phyloP scores from a whole-genome alignment of 2,888 invertebrate genomes.

The Amphimallon solstitiale region DNA sequence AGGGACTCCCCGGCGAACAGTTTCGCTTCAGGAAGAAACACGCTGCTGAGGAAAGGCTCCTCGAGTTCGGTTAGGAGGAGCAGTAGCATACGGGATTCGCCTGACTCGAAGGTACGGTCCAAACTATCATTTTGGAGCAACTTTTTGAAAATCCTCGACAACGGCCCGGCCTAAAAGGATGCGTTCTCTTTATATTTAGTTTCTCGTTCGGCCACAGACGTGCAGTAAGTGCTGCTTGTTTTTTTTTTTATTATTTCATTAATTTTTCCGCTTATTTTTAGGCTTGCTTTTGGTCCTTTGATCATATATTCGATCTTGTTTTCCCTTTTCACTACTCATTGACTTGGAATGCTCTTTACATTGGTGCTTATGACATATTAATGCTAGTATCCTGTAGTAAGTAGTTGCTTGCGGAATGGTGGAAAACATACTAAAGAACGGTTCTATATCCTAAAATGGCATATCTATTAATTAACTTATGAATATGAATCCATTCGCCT shows the following conservation, averaged over 20 bases:
- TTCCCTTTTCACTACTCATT: slow-evolving; percentile 3
- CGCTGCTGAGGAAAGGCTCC: slow-evolving; percentile 52
- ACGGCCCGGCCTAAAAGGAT: slow-evolving; percentile 63
- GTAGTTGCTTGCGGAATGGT: slow-evolving; percentile 2
- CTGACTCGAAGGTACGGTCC: slow-evolving; percentile 77
- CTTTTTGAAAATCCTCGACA: slow-evolving; percentile 71
- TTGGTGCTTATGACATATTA: neutral
- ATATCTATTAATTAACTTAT: no score
- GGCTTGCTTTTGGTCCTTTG: slow-evolving; percentile 40
- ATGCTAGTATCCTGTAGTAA: neutral
- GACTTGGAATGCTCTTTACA: slow-evolving; percentile 24
- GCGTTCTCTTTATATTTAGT: slow-evolving; percentile 56
- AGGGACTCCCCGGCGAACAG: slow-evolving; percentile 52
- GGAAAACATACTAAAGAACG: neutral
- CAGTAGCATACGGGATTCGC: slow-evolving; percentile 60
- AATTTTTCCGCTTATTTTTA: slow-evolving; percentile 47
- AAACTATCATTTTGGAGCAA: slow-evolving; percentile 77
- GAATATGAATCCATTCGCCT: no score
- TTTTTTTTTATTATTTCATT: slow-evolving; percentile 53
- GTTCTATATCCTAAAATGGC: no score
- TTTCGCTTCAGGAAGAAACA: slow-evolving; percentile 48
- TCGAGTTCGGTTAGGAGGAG: slow-evolving; percentile 52
- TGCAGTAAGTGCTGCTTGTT: slow-evolving; percentile 63
- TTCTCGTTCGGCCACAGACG: slow-evolving; percentile 55
- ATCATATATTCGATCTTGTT: slow-evolving; percentile 8